A percentile compares a stretch with the other conserved stretches of the same genome.
phyloP scores from a whole-genome alignment of 2,888 invertebrate species.

The Tholera decimalis region DNA sequence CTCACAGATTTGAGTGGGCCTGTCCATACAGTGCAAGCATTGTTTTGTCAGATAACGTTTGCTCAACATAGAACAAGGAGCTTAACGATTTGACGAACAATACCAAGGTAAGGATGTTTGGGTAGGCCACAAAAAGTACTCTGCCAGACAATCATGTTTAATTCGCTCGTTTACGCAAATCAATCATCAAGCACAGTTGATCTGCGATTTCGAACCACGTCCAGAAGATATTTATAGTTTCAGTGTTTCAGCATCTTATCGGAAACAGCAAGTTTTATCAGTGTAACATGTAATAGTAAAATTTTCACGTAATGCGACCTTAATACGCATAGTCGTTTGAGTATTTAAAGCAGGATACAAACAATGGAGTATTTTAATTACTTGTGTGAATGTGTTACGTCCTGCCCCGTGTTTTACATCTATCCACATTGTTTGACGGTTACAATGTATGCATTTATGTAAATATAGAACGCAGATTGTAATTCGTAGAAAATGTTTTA shows the following conservation, averaged over 20 bases:
- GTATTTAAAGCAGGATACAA: slow-evolving; percentile 21
- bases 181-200: too few relatives aligned
- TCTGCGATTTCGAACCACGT: background rate
- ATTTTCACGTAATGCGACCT: slow-evolving; percentile 12
- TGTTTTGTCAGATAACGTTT: too few relatives aligned
- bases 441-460: slow-evolving; percentile 25
- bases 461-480: background rate
- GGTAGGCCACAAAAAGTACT: too few relatives aligned
- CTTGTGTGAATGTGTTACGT: slow-evolving; percentile 35
- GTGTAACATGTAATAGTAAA: background rate
- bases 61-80: too few relatives aligned
- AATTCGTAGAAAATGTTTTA: background rate
- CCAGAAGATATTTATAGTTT: background rate
- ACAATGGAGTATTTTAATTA: slow-evolving; percentile 46
- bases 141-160: too few relatives aligned
- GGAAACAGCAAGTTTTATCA: slow-evolving; percentile 13
- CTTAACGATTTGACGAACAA: too few relatives aligned
- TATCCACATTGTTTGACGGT: slow-evolving; percentile 6
- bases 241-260: slow-evolving; percentile 11
- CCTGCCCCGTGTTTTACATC: slow-evolving; percentile 25
- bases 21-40: too few relatives aligned
- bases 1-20: too few relatives aligned
- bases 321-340: slow-evolving; percentile 6
- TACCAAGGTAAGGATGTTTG: too few relatives aligned
- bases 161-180: too few relatives aligned